Base-by-base conservation (phyloP, 2,113 vertebrate species). In the Corythornis cristatus region DNA sequence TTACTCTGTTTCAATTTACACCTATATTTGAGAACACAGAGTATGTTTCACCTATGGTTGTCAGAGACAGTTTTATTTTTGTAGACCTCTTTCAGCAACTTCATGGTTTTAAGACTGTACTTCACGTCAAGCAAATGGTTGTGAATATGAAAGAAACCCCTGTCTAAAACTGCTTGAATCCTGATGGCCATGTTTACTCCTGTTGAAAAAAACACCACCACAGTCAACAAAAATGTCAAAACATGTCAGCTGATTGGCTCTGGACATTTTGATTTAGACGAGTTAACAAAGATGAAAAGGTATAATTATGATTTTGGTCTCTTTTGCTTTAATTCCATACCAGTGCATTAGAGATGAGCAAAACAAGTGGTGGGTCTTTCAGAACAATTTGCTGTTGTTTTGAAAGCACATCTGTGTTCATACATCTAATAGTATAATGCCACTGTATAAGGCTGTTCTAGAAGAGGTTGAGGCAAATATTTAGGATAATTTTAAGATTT, bases 1-100 rank as follows among this genome's bases (percentile, higher is more conserved):
- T 97, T 97, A 97, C 95, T 97, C 83, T 93, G 87, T 97, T 96
- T 96, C 95, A 98, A 97, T 98, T 98, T 97, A 93, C 96, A 97
- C 96, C 93, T 97, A 64, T 95, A 97, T 98, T 95, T 96, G 90
- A 97, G 96, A 97, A 95, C 88, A 97, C 86, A 88, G 86, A 97
- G 95, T 96, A 95, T 93, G 82, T 95, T 96, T 95, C 95, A 95
- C 86, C 92, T 57, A 2, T 70, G 61, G 80, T 89, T 92, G 88
- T 93, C 92, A 95, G 92, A 96, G 86, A 74, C 45, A 82, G 70
- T 96, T 93, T 97, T 94, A 95, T 96, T 97, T 97, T 96, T 72
- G 88, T 79, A 75, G 57, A 92, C 46, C 3, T 93, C 73, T 93
- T 95, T 94, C 91, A 96, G 84, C 77, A 93, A 66, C 88, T 76